Evolutionary conservation across 1,140 invertebrate genomes (phyloP).

Genomic region (Brachionus koreanus): DNA sequence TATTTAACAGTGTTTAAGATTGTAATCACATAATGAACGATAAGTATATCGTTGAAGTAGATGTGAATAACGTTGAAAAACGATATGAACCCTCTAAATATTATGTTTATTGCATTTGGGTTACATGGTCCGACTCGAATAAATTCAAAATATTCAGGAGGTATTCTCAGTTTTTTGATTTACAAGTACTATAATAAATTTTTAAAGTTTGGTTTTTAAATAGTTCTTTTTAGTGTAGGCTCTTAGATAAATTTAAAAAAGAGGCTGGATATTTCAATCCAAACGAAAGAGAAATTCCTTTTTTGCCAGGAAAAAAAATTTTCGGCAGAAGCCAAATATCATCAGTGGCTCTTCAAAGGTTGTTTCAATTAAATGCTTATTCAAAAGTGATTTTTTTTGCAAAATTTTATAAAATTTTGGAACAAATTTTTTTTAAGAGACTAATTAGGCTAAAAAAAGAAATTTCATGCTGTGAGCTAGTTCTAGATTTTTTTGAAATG

Average conservation of each 20-base stretch:
- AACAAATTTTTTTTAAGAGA: neutral
- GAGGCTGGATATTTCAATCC: neutral
- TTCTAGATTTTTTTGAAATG: neutral
- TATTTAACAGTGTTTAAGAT: neutral
- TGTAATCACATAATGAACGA: neutral
- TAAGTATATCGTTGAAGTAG: neutral
- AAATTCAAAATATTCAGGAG: neutral
- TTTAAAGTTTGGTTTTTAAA: neutral
- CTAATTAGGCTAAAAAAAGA: conserved; percentile 7
- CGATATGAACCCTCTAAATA: conserved; percentile 17
- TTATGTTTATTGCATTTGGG: conserved; percentile 29
- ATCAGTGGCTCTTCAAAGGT: conserved; percentile 6
- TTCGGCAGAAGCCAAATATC: conserved; percentile 21
- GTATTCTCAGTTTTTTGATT: conserved; percentile 38
- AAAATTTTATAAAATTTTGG: neutral
- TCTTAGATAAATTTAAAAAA: conserved; percentile 25
- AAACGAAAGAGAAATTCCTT: neutral
- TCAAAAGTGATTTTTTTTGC: neutral
- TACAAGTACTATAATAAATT: neutral
- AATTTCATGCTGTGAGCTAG: neutral
- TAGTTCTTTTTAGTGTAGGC: neutral
- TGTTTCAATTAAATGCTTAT: neutral
- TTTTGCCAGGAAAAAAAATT: conserved; percentile 35
- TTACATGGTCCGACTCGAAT: conserved; percentile 1
- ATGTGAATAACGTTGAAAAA: conserved; percentile 20